These are phyloP conservation scores for Latrodectus elegans DNA, from an alignment of 2,888 invertebrate species.

Conservation along the genomic window DNA sequence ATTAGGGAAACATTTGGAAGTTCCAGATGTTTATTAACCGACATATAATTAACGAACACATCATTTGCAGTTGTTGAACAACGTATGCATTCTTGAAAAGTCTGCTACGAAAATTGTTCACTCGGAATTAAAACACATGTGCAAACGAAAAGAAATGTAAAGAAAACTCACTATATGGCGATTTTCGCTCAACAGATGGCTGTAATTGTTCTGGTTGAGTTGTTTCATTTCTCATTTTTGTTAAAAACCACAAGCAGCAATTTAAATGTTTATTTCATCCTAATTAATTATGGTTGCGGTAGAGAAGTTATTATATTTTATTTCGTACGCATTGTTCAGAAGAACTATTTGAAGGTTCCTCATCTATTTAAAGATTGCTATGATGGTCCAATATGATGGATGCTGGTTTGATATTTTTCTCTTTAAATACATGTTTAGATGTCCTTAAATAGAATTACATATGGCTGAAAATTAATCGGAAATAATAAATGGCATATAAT, in stretches of 20 bases:
- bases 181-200: slow-evolving; percentile 33
- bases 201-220: slow-evolving; percentile 38
- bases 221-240: slow-evolving; percentile 27
- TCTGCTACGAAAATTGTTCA: slow-evolving; percentile 8
- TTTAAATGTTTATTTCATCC: too few species aligned
- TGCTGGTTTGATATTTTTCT: too few species aligned
- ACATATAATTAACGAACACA: slow-evolving; percentile 33
- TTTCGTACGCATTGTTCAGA: too few species aligned
- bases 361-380: too few species aligned
- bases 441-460: too few species aligned
- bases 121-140: slow-evolving; percentile 8
- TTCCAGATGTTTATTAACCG: slow-evolving; percentile 47
- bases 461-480: too few species aligned
- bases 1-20: slow-evolving; percentile 41
- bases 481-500: too few species aligned
- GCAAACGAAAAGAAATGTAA: neutral
- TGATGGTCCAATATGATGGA: too few species aligned
- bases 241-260: neutral
- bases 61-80: slow-evolving; percentile 5
- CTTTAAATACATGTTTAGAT: too few species aligned
- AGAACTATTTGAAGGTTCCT: too few species aligned
- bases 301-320: too few species aligned
- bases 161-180: slow-evolving; percentile 1
- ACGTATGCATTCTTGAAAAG: neutral
- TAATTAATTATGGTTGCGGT: too few species aligned